Evolutionary conservation across 1,140 invertebrate genomes (phyloP), one percentile per base, ranked within the genome.

Genomic region (Aleiodes sp.): DNA sequence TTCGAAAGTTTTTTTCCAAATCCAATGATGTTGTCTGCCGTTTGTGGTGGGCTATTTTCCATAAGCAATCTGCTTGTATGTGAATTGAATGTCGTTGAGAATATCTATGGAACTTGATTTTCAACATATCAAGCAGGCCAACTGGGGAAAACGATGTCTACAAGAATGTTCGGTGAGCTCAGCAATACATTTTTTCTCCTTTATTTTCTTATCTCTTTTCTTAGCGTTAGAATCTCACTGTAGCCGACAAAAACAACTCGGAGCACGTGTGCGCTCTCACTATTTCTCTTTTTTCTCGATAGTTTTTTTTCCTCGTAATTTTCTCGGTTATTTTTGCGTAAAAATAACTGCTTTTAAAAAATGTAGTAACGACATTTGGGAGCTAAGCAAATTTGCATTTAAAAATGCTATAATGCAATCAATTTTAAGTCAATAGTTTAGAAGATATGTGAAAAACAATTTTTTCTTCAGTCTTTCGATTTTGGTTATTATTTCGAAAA

Each of bases 21-120:
- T 9, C 19, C 21, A 21, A 52, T 52, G 41, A 14, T 46, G 8
- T 46, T 16, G 46, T n/a, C n/a, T n/a, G n/a, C n/a, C n/a, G 21
- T 24, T 24, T 52, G 16, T 2, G 8, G 41, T 16, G 21, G 4
- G 16, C 19, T 52, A 16, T 21, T 52, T 52, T 52, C 21, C 46
- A 52, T 21, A 7, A 16, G 46, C 21, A 24, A 24, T 24, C 19
- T 21, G 21, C 26, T 52, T 52, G 10, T 52, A 52, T 26, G 46
- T 6, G 12, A 24, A 21, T 24, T 24, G 46, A 24, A 52, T 52
- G 26, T 21, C 46, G 7, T 21, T 7, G 46, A 16, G 46, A 19
- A 52, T 52, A 24, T 21, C 46, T 12, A 52, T 52, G 46, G 12
- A 52, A 52, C 46, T 52, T 52, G 46, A 52, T 52, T 52, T 52